A percentile compares a stretch with the other conserved stretches of the same genome.
Evolutionary conservation across 2,113 vertebrate species (phyloP).

Genomic region (Boulengeromyrus knoepffleri): DNA sequence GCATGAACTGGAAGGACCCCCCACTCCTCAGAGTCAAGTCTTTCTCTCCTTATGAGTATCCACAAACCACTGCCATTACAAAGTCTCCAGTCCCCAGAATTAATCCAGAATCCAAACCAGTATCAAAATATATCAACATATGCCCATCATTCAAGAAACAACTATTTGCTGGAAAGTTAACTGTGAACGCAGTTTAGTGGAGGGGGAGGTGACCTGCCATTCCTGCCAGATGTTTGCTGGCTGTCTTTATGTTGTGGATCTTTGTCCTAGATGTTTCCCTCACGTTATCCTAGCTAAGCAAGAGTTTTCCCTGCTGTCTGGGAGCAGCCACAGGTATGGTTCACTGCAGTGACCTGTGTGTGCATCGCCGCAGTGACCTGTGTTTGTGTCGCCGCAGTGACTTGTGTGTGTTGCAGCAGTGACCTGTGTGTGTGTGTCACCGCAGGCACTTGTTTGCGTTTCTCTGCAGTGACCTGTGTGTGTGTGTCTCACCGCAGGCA

Average conservation of each 20-base stretch:
- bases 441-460: background rate
- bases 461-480: background rate
- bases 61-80: background rate
- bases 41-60: constrained; percentile 12
- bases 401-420: too few species aligned
- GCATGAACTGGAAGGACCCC: background rate
- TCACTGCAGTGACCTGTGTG: background rate
- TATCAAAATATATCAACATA: constrained; percentile 35
- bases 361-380: background rate
- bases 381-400: background rate
- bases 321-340: background rate
- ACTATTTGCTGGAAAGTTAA: constrained; percentile 9
- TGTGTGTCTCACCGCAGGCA: background rate
- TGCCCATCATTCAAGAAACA: constrained; percentile 19
- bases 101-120: constrained; percentile 34
- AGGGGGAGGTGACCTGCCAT: background rate
- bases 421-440: too few species aligned
- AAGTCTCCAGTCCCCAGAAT: constrained; percentile 20
- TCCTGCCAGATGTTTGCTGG: background rate
- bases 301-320: background rate
- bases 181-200: constrained; percentile 1
- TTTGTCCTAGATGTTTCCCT: background rate
- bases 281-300: background rate
- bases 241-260: background rate
- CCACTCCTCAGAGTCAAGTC: background rate